Percentiles rank a stretch among this genome's conserved stretches.
Conservation (phyloP, 2,888 invertebrate species). For the Hoplodrina blanda region DNA sequence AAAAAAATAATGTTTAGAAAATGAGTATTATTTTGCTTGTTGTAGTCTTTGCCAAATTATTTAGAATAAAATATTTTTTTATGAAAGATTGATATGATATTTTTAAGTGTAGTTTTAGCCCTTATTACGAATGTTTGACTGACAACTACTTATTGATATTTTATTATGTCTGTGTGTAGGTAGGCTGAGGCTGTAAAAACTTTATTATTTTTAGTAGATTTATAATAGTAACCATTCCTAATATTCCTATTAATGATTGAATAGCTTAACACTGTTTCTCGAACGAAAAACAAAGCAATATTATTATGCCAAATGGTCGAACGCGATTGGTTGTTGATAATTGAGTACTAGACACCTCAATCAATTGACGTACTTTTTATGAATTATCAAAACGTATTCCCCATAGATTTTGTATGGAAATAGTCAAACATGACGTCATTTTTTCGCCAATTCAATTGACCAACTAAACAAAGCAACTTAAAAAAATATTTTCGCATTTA, state of each 20-base stretch:
- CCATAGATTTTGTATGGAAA: too few species aligned
- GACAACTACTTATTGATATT: constrained; percentile 5
- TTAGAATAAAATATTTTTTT: constrained; percentile 32
- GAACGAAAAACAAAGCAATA: neutral
- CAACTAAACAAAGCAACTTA: too few species aligned
- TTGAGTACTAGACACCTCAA: too few species aligned
- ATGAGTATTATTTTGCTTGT: constrained; percentile 40
- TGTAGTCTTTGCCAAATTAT: constrained; percentile 39
- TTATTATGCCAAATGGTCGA: neutral
- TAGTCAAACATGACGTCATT: too few species aligned
- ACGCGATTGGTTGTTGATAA: too few species aligned
- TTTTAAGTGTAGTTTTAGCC: constrained; percentile 12
- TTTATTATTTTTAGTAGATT: neutral
- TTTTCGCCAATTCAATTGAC: too few species aligned
- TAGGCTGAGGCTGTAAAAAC: neutral
- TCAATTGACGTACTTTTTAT: too few species aligned
- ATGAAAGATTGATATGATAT: constrained; percentile 36
- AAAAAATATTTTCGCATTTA: too few species aligned
- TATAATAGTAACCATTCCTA: constrained; percentile 21
- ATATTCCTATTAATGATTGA: neutral
- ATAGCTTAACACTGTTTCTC: neutral
- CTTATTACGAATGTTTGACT: constrained; percentile 11
- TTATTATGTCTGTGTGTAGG: neutral
- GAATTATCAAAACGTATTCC: too few species aligned
- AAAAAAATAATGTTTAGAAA: neutral